Evolutionary conservation across 1,140 invertebrate species (phyloP).

Genomic region (Chymomyza costata): DNA sequence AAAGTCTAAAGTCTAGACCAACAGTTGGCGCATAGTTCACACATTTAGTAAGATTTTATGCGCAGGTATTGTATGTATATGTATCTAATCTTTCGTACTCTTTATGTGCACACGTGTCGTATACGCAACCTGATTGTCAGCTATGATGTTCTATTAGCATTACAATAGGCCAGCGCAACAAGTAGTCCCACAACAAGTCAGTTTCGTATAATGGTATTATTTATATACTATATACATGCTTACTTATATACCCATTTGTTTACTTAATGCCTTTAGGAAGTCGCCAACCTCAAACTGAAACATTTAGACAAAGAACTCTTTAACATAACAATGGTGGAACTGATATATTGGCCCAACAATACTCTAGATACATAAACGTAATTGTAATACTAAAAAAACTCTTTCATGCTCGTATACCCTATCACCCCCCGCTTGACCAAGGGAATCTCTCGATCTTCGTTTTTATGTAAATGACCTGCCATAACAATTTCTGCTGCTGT

Average conservation of each 20-base stretch:
- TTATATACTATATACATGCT: constrained; percentile 1
- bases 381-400: constrained; percentile 46
- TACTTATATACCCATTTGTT: constrained; percentile 9
- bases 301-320: constrained; percentile 32
- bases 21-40: constrained; percentile 26
- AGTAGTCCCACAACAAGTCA: constrained; percentile 36
- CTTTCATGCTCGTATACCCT: constrained; percentile 37
- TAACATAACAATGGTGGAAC: constrained; percentile 49
- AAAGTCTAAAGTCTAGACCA: not conserved
- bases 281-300: constrained; percentile 23
- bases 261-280: constrained; percentile 69
- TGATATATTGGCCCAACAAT: constrained; percentile 54
- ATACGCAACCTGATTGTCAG: constrained; percentile 57
- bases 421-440: too few species aligned
- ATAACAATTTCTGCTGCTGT: constrained; percentile 56
- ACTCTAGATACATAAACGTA: constrained; percentile 41
- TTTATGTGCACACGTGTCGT: constrained; percentile 56
- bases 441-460: too few species aligned
- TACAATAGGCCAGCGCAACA: constrained; percentile 52
- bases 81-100: constrained; percentile 1
- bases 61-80: too few species aligned
- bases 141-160: constrained; percentile 41
- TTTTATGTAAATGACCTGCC: constrained; percentile 71
- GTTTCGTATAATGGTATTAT: not conserved
- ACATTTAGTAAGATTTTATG: constrained; percentile 25